Base-by-base conservation (phyloP, 1,140 invertebrate species). In the Trypoxylus dichotomus region DNA sequence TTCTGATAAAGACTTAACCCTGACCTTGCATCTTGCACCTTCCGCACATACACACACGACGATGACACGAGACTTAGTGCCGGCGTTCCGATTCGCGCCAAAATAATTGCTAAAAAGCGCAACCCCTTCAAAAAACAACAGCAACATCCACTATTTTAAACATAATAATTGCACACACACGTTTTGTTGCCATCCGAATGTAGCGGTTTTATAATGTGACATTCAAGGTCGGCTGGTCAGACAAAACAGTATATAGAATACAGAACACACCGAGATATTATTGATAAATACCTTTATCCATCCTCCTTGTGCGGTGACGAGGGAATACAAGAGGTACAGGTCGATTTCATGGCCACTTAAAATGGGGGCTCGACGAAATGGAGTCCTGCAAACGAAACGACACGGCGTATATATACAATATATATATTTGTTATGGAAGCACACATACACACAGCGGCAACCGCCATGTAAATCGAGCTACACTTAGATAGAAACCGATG, bases 291-390 rank as follows among this genome's bases (percentile, higher is more conserved):
- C 96, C 92, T 96, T 97, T 82, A 96, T 92, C 91, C 96, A 95
- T 84, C 97, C 97, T 83, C 96, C 96, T 83, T 94, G 90, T 74
- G 93, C 92, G 79, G 94, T 97, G n/a, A 98, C 96, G 82, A 96
- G 90, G 79, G 91, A 92, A 86, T 98, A 98, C 74, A 98, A 90
- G 68, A 94, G 90, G 87, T 95, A 97, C 73, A 98, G 89, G 89
- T 98, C 96, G 83, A 98, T 91, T 86, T 96, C 94, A 81, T 93
- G 91, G 47, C 96, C 96, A 88, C 93, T 95, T 78, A 98, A 92
- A 86, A 92, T 92, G 74, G 96, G 96, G 75, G 89, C 85, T 82
- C 91, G 90, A 80, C 91, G 90, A 84, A 95, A 93, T 54, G 93
- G 89, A 47, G 94, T 95, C 81, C 94, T 96, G 88, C 47, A 90